Percentiles rank a stretch among this genome's conserved stretches.
Evolutionary conservation across 92 coral and sea anemone genomes (phyloP).

Genomic region (Virgularia gustaviana): DNA sequence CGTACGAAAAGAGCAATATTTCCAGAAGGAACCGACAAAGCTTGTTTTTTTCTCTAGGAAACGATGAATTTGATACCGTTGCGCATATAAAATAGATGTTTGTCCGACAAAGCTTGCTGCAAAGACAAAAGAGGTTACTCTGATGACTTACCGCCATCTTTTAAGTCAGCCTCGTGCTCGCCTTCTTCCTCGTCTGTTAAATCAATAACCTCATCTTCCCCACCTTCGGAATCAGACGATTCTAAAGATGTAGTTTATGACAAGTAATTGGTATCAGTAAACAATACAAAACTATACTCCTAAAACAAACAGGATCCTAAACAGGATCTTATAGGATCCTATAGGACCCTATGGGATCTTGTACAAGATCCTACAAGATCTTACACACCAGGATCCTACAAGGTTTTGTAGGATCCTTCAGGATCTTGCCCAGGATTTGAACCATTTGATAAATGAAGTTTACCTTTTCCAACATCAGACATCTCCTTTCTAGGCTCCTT

Average conservation of each 20-base stretch:
- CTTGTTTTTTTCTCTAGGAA: too few species aligned
- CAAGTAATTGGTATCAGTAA: too few species aligned
- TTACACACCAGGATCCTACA: too few species aligned
- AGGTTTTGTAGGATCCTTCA: too few species aligned
- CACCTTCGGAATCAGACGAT: constrained; percentile 1
- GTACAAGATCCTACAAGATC: too few species aligned
- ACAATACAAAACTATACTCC: not conserved
- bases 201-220: not conserved
- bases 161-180: not conserved
- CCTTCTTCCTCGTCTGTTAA: not conserved
- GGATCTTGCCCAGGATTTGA: not conserved
- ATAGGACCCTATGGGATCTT: too few species aligned
- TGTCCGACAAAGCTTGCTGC: not conserved
- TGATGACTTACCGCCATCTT: not conserved
- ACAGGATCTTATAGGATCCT: too few species aligned
- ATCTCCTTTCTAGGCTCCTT: constrained; percentile 13
- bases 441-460: not conserved
- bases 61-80: too few species aligned
- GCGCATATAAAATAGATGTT: too few species aligned
- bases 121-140: not conserved
- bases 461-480: not conserved
- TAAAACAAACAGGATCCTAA: too few species aligned
- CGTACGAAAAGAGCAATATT: too few species aligned
- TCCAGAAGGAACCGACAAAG: too few species aligned
- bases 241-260: not conserved